phyloP scores from a whole-genome alignment of 2,888 invertebrate species.

The Ommatoiulus sabulosus region DNA sequence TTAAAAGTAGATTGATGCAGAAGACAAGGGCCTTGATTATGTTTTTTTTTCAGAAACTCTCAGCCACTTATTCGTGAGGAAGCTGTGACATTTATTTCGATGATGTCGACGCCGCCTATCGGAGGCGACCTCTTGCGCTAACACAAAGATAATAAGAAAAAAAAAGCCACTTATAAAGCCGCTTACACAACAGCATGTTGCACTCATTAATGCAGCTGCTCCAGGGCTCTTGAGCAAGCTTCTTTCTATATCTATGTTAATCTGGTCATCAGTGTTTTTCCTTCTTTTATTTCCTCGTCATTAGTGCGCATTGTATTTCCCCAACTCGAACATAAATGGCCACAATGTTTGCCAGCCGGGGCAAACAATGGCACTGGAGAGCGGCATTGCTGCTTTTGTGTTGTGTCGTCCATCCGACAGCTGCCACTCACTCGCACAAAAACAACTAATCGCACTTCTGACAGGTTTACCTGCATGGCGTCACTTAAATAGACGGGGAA shows the following conservation, averaged over 20 bases:
- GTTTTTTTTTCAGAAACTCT: background rate
- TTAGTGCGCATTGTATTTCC: slow-evolving; percentile 53
- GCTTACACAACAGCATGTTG: background rate
- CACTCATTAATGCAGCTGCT: slow-evolving; percentile 13
- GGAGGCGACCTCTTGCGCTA: background rate
- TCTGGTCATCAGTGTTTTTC: slow-evolving; percentile 52
- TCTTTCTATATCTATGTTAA: slow-evolving; percentile 37
- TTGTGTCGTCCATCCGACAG: slow-evolving; percentile 53
- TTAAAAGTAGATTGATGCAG: too few relatives aligned
- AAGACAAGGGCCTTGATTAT: too few relatives aligned
- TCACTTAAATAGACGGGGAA: slow-evolving; percentile 10
- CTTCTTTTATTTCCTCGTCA: slow-evolving; percentile 50
- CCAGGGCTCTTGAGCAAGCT: background rate
- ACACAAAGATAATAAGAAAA: background rate
- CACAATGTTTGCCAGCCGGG: slow-evolving; percentile 49
- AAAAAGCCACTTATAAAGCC: slow-evolving; percentile 1
- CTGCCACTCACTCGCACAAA: slow-evolving; percentile 52
- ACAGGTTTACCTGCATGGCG: slow-evolving; percentile 45
- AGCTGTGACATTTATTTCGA: background rate
- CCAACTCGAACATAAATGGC: slow-evolving; percentile 54
- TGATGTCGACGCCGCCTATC: background rate
- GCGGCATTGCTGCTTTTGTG: slow-evolving; percentile 41
- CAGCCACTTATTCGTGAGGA: background rate
- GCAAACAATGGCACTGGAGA: slow-evolving; percentile 45
- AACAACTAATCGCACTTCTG: slow-evolving; percentile 51